These are phyloP conservation scores for Ommatoiulus sabulosus DNA, from an alignment of 2,888 invertebrate species.

Conservation along the genomic window DNA sequence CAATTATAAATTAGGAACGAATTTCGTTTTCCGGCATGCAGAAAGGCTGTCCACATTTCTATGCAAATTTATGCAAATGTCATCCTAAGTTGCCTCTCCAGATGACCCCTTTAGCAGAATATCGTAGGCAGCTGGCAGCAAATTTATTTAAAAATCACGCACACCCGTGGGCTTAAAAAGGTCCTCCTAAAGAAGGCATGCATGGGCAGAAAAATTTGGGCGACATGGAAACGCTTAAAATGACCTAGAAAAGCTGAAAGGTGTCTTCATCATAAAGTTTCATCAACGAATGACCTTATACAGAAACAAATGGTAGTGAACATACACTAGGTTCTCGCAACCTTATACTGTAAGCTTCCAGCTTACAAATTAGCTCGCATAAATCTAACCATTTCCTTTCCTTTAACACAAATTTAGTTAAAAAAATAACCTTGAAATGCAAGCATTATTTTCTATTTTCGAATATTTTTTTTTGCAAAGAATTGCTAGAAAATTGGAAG, in stretches of 20 bases:
- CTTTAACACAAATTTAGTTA: neutral
- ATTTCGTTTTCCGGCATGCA: neutral
- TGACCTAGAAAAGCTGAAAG: constrained; percentile 9
- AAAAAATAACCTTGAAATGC: neutral
- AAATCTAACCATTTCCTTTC: neutral
- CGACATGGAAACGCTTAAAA: constrained; percentile 18
- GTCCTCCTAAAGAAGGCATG: constrained; percentile 10
- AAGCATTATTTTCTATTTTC: no score
- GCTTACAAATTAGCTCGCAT: neutral
- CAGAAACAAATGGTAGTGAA: no score
- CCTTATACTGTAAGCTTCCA: no score
- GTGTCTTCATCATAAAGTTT: neutral
- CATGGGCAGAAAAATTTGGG: neutral
- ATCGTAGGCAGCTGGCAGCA: neutral
- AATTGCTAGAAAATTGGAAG: no score
- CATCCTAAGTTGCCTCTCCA: neutral
- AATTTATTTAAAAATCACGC: constrained; percentile 29
- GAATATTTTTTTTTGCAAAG: no score
- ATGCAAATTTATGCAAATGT: constrained; percentile 7
- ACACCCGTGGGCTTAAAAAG: constrained; percentile 28
- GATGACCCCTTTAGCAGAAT: constrained; percentile 26
- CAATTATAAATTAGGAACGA: neutral
- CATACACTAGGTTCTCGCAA: no score
- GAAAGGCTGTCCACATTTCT: neutral
- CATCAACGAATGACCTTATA: neutral